Base-by-base conservation (phyloP, 2,113 vertebrate genomes). In the Thymallus thymallus region DNA sequence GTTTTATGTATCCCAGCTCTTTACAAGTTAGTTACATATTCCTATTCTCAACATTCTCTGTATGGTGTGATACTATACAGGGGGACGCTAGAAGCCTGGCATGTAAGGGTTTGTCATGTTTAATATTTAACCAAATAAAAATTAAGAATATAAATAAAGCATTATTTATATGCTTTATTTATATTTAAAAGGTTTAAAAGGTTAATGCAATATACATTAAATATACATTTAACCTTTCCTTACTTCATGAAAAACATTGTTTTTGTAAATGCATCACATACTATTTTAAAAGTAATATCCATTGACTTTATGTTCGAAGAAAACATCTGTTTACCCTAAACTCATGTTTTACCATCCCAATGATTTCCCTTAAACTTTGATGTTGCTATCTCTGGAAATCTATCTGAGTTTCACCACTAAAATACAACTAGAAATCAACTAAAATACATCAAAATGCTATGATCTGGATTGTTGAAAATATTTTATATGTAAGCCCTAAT, bases 81-180 rank as follows among this genome's bases (percentile, higher is more conserved):
- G 56, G 56, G 4, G 14, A 51, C 3, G 14, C 48, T 51, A 51
- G 48, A 18, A 51, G 48, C 9, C 35, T 41, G 35, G 35, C n/a
- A 60, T 60, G 18, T 60, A 60, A 60, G 6, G 16, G 6, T 60
- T 22, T 60, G n/a, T 23, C 18, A 7, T 7, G 1, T 29, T 9
- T 71, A 13, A 67, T 83, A 85, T 86, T 84, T 82, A 88, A 84
- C 70, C 79, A 69, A 83, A 82, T 72, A 45, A 20, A 60, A 60
- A 60, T 0, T 23, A 60, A 60, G 5, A 16, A 22, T 60, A 60
- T 10, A 60, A 22, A 41, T 2, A 6, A 60, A 41, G 35, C 35
- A 41, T 41, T 84, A 1, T 64, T 71, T 29, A 84, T n/a, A n/a
- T n/a, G n/a, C n/a, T n/a, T n/a, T n/a, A n/a, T n/a, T n/a, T n/a